These are phyloP conservation scores for Asbolus verrucosus DNA, from an alignment of 1,140 invertebrate genomes.

Conservation along the genomic window DNA sequence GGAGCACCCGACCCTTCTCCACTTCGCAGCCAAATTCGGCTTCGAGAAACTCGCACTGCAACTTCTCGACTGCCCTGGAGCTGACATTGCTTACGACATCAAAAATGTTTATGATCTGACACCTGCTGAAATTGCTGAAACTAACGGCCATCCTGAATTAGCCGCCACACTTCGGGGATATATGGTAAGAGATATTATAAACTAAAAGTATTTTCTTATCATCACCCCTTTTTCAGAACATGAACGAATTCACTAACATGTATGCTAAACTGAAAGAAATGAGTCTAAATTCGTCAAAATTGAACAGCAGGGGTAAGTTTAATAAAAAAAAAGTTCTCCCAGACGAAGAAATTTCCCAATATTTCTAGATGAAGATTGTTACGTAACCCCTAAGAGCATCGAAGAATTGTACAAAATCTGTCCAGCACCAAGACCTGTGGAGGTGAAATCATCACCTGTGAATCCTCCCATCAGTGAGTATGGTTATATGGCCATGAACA, in stretches of 20 bases:
- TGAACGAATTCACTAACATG: constrained; percentile 85
- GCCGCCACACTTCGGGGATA: constrained; percentile 81
- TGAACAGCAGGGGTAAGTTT: too few relatives aligned
- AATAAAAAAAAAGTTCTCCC: too few relatives aligned
- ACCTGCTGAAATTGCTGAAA: constrained; percentile 83
- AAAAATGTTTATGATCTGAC: constrained; percentile 82
- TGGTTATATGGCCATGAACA: constrained; percentile 58
- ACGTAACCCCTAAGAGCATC: constrained; percentile 45
- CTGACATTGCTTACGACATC: constrained; percentile 81
- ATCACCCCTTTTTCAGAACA: too few relatives aligned
- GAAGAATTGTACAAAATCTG: constrained; percentile 50
- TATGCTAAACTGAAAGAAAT: constrained; percentile 87
- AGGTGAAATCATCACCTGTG: constrained; percentile 16
- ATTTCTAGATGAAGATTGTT: constrained; percentile 49
- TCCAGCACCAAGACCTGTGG: constrained; percentile 44
- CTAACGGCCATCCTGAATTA: constrained; percentile 76
- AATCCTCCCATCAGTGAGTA: constrained; percentile 15
- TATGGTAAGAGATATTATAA: too few relatives aligned
- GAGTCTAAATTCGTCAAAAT: constrained; percentile 68
- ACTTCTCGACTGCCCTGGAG: constrained; percentile 86
- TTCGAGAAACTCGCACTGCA: constrained; percentile 85
- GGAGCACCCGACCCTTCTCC: constrained; percentile 87
- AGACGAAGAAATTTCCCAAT: too few relatives aligned
- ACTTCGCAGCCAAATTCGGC: constrained; percentile 89
- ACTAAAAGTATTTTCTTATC: too few relatives aligned